Base-by-base conservation (phyloP, 2,888 invertebrate species). In the Noctua janthe region DNA sequence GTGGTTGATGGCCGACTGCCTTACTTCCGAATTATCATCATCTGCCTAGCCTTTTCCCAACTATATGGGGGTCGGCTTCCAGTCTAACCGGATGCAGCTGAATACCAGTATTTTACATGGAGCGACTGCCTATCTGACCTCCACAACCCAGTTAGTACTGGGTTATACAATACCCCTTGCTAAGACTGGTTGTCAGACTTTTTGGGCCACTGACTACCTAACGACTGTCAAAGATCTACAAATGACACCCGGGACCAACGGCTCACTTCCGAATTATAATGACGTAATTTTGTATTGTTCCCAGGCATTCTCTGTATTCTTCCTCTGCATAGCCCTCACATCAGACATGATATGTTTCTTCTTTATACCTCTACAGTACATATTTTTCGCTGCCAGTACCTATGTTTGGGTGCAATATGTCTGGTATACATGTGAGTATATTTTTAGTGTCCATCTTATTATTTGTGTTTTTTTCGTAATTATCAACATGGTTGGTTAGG, bases 381-480 rank as follows among this genome's bases (percentile, higher is more conserved):
- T 99, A 94, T 99, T 99, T 97, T 99, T 99, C 96, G 99, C 99
- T 86, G 99, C 99, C 92, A 99, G 99, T 97, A 99, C 99, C 93
- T 99, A 99, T 96, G 99, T 99, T 87, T 99, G 99, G 99, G 99
- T 99, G 93, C 99, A 99, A 96, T 99, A 99, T 96, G 99, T 99
- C 88, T 99, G 99, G 99, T 99, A 99, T 96, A 99, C 99, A 97
- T 99, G 99, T 98, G 95, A 97, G 97, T 97, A 92, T 79, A 62
- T 35, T 73, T 71, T 7, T 62, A 1, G 20, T 23, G 29, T 49
- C 10, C 77, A 2, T 43, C 2, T 23, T 23, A 54, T 20, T 54
- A 11, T 4, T 11, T n/a, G n/a, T 59, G 43, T 17, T 77, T 47
- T 74, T 35, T 49, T 7, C 13, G 11, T 69, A 47, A 47, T 17